A percentile compares a stretch with the other conserved stretches of the same genome.
Evolutionary conservation across 92 coral and sea anemone species (phyloP).

Genomic region (Phenganax stokvisi): DNA sequence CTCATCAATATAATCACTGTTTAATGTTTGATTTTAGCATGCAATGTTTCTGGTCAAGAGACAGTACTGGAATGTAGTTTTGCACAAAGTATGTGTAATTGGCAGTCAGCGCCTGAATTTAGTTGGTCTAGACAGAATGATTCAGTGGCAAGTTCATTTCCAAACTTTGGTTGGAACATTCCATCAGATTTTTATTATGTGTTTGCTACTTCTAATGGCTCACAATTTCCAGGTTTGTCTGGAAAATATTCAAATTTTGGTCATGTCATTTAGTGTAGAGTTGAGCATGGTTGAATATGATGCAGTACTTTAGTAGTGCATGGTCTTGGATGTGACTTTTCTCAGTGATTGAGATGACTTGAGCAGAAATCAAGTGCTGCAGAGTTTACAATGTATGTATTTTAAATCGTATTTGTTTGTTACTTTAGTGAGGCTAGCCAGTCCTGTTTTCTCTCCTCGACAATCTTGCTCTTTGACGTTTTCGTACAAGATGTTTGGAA

Average conservation of each 20-base stretch:
- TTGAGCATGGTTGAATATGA: background rate
- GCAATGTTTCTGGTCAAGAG: slow-evolving; percentile 51
- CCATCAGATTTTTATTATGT: slow-evolving; percentile 69
- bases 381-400: background rate
- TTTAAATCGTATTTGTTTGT: background rate
- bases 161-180: slow-evolving; percentile 75
- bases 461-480: slow-evolving; percentile 63
- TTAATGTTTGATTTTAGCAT: slow-evolving; percentile 45
- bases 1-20: background rate
- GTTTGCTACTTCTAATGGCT: slow-evolving; percentile 51
- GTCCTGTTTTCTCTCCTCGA: slow-evolving; percentile 56
- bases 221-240: slow-evolving; percentile 51
- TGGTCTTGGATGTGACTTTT: background rate
- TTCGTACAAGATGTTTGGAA: slow-evolving; percentile 84
- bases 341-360: background rate
- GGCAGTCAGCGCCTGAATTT: slow-evolving; percentile 43
- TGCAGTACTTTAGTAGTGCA: too few relatives aligned
- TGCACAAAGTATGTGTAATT: slow-evolving; percentile 64
- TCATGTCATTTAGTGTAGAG: background rate
- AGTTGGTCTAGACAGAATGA: slow-evolving; percentile 61
- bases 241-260: background rate
- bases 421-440: slow-evolving; percentile 53
- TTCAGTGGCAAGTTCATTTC: slow-evolving; percentile 41
- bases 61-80: slow-evolving; percentile 64
- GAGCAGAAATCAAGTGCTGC: too few relatives aligned